Conservation (phyloP, 2,797 vertebrate genomes). For the Gastrophryne carolinensis region DNA sequence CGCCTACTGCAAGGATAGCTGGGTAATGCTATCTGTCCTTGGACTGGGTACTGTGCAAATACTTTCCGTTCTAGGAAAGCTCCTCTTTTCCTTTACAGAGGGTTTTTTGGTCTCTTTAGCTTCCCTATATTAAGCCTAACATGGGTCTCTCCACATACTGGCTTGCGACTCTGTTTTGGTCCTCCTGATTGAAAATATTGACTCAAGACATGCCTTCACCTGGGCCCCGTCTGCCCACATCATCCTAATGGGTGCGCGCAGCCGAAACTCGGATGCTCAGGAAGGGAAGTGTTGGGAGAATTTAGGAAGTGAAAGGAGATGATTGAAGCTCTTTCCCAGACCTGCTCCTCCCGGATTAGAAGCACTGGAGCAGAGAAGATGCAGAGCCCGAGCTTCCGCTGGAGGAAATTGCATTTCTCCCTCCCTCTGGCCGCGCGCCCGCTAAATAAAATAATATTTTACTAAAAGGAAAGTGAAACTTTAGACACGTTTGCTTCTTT, state of each 20-base stretch:
- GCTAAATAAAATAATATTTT: constrained; percentile 13
- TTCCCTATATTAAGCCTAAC: too few relatives aligned
- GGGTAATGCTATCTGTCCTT: too few relatives aligned
- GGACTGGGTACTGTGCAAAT: too few relatives aligned
- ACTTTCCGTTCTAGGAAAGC: too few relatives aligned
- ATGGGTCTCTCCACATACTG: too few relatives aligned
- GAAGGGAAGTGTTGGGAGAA: neutral
- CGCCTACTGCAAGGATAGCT: too few relatives aligned
- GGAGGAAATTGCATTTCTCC: constrained; percentile 11
- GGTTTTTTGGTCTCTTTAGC: too few relatives aligned
- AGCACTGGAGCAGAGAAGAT: constrained; percentile 6
- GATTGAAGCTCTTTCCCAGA: neutral
- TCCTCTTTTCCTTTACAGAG: too few relatives aligned
- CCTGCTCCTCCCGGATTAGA: neutral
- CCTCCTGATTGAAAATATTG: too few relatives aligned
- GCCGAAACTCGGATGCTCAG: too few relatives aligned
- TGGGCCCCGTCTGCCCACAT: neutral
- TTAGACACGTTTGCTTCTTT: too few relatives aligned
- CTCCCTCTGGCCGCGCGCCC: neutral
- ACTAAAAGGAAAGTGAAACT: neutral
- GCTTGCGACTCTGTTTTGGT: too few relatives aligned
- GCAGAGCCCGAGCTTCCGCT: constrained; percentile 14
- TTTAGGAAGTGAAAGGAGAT: neutral
- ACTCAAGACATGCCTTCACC: neutral
- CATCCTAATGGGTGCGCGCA: neutral